phyloP scores from a whole-genome alignment of 2,113 vertebrate species.

The Turdus rufiventris region DNA sequence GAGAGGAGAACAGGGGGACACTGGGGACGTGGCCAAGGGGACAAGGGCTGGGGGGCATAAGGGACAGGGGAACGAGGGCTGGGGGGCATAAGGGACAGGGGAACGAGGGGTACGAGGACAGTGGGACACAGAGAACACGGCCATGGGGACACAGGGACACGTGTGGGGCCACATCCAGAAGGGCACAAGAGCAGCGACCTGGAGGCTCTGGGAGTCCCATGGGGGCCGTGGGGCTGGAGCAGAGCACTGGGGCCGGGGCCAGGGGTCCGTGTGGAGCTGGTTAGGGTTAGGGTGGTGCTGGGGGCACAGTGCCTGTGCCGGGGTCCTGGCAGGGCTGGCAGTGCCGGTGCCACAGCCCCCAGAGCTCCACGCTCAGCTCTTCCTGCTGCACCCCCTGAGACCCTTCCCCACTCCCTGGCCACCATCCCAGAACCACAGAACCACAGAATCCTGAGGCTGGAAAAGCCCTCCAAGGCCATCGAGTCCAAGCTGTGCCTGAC shows the following conservation, averaged over 20 bases:
- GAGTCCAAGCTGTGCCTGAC: fast-evolving
- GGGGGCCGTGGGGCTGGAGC: neutral
- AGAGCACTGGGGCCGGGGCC: neutral
- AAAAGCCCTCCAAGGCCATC: neutral
- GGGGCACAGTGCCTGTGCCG: too few relatives aligned
- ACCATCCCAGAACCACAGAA: neutral
- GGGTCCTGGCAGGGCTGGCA: neutral
- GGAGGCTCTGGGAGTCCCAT: conserved; percentile 50
- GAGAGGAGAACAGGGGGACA: too few relatives aligned
- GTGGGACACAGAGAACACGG: neutral
- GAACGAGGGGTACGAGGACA: neutral
- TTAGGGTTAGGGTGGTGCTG: too few relatives aligned
- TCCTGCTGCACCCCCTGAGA: neutral
- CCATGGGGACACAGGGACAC: neutral
- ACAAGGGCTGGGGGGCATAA: neutral
- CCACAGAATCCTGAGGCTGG: neutral
- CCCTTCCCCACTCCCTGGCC: neutral
- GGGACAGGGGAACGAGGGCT: neutral
- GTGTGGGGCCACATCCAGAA: neutral
- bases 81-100: neutral
- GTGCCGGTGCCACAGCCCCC: neutral
- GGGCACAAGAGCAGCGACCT: conserved; percentile 78
- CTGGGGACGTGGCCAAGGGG: neutral
- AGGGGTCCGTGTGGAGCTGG: neutral
- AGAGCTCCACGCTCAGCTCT: fast-evolving